phyloP scores from a whole-genome alignment of 2,797 vertebrate species.

The Hyperoplus lanceolatus region DNA sequence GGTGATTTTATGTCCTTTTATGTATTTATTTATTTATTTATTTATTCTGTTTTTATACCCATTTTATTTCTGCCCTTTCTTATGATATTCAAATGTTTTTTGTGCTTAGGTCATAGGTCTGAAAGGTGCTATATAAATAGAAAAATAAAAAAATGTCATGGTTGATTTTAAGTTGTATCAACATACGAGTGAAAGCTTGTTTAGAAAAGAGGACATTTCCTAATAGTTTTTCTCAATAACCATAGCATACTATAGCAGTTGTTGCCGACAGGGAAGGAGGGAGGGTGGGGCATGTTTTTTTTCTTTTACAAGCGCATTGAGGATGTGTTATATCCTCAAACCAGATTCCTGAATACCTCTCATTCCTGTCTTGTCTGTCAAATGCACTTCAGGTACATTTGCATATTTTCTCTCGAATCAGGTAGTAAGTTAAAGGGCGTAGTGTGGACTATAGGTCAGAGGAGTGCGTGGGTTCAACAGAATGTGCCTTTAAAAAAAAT shows the following conservation, averaged over 20 bases:
- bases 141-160: too few relatives aligned
- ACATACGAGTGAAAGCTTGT: neutral
- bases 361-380: constrained; percentile 62
- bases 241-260: constrained; percentile 9
- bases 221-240: neutral
- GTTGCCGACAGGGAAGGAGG: constrained; percentile 27
- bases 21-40: too few relatives aligned
- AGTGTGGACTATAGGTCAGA: neutral
- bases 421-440: neutral
- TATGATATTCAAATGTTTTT: too few relatives aligned
- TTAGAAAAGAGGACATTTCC: neutral
- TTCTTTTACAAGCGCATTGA: constrained; percentile 15
- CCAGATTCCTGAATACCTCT: constrained; percentile 67
- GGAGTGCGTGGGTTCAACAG: neutral
- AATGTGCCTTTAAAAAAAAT: neutral
- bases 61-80: too few relatives aligned
- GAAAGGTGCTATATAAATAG: too few relatives aligned
- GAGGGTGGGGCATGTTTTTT: neutral
- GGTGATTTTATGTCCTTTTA: neutral
- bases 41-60: too few relatives aligned
- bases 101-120: too few relatives aligned
- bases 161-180: constrained; percentile 1
- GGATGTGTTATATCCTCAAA: constrained; percentile 76
- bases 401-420: constrained; percentile 13
- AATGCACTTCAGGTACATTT: neutral